Evolutionary conservation across 2,113 vertebrate genomes (phyloP).

Genomic region (Lipophrys pholis): DNA sequence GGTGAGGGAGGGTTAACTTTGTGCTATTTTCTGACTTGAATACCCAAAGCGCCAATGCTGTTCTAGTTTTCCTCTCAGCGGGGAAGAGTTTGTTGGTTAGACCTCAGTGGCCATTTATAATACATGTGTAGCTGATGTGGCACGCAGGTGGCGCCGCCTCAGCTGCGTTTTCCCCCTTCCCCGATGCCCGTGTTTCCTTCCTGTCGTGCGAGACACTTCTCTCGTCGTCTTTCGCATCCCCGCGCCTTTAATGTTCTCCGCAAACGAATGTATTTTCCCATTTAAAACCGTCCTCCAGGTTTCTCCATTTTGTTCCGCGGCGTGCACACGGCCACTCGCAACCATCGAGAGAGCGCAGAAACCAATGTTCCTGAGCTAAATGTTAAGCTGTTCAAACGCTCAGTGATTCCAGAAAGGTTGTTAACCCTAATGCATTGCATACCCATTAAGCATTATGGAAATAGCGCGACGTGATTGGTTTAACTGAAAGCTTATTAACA

Average conservation of each 20-base stretch:
- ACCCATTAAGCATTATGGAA: slow-evolving; percentile 77
- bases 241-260: slow-evolving; percentile 29
- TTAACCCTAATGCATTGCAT: slow-evolving; percentile 75
- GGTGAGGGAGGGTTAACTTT: slow-evolving; percentile 20
- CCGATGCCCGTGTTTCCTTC: slow-evolving; percentile 6
- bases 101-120: slow-evolving; percentile 64
- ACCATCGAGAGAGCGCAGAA: slow-evolving; percentile 57
- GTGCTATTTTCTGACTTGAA: slow-evolving; percentile 49
- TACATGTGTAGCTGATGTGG: slow-evolving; percentile 52
- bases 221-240: slow-evolving; percentile 52
- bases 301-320: slow-evolving; percentile 45
- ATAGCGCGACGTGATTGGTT: slow-evolving; percentile 73
- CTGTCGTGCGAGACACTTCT: slow-evolving; percentile 13
- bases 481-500: slow-evolving; percentile 79
- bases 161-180: background rate
- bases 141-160: slow-evolving; percentile 54
- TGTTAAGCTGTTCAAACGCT: slow-evolving; percentile 65
- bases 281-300: slow-evolving; percentile 38
- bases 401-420: slow-evolving; percentile 67
- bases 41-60: slow-evolving; percentile 25
- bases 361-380: slow-evolving; percentile 69
- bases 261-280: slow-evolving; percentile 35
- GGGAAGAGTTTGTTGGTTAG: slow-evolving; percentile 49
- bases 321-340: slow-evolving; percentile 25
- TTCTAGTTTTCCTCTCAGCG: slow-evolving; percentile 47